phyloP scores from a whole-genome alignment of 2,888 invertebrate genomes.

The Cactoblastis cactorum region DNA sequence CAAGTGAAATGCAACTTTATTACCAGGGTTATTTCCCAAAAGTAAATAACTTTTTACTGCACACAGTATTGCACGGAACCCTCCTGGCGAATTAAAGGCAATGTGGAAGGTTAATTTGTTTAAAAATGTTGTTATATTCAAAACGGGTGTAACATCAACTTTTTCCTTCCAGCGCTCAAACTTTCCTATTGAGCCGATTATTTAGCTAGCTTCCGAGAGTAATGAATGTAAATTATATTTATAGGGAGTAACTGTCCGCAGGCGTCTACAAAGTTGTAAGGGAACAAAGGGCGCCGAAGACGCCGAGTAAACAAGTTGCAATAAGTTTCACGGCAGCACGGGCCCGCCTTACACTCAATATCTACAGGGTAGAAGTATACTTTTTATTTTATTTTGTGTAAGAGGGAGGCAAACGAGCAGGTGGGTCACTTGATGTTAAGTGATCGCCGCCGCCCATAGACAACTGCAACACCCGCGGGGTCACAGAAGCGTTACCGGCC shows the following conservation, averaged over 20 bases:
- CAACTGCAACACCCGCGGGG: no score
- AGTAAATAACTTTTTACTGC: slow-evolving; percentile 39
- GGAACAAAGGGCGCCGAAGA: slow-evolving; percentile 63
- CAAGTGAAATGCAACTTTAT: slow-evolving; percentile 40
- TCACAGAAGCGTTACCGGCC: no score
- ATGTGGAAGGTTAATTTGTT: slow-evolving; percentile 13
- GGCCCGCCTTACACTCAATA: not conserved
- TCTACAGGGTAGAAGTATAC: not conserved
- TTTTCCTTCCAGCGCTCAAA: slow-evolving; percentile 13
- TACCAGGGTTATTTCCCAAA: slow-evolving; percentile 41
- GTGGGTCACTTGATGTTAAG: no score
- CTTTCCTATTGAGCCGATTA: slow-evolving; percentile 35
- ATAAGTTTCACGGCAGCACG: slow-evolving; percentile 55
- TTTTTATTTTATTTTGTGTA: no score
- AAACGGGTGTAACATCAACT: slow-evolving; percentile 15
- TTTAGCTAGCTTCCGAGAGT: slow-evolving; percentile 37
- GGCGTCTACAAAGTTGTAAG: slow-evolving; percentile 60
- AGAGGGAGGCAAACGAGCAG: no score
- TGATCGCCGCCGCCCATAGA: no score
- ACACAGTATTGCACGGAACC: slow-evolving; percentile 23
- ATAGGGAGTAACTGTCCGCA: slow-evolving; percentile 54
- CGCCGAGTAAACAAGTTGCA: slow-evolving; percentile 70
- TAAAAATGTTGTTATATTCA: slow-evolving; percentile 17
- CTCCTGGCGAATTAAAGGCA: slow-evolving; percentile 12
- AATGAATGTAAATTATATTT: slow-evolving; percentile 69